A percentile compares a stretch with the other conserved stretches of the same genome.
Conservation (phyloP, 2,113 vertebrate species). For the Nerophis lumbriciformis region DNA sequence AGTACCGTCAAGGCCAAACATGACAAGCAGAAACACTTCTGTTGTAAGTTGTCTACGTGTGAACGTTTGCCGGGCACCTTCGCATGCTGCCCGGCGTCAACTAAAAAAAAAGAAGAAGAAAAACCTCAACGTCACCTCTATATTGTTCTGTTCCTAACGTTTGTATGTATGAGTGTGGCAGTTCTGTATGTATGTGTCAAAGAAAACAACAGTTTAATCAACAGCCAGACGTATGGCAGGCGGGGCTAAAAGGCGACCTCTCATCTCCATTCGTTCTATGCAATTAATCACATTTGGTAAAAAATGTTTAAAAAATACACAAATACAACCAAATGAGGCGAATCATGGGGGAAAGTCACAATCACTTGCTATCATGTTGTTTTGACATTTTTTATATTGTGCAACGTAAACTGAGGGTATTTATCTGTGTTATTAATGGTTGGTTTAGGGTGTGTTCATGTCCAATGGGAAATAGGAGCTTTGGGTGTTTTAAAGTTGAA, state of each 20-base stretch:
- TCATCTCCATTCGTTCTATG: conserved; percentile 94
- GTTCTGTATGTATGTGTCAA: conserved; percentile 54
- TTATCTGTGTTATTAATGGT: conserved; percentile 52
- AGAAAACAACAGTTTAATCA: conserved; percentile 31
- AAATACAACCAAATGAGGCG: conserved; percentile 7
- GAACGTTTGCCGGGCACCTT: conserved; percentile 64
- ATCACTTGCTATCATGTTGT: conserved; percentile 46
- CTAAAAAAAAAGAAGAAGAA: conserved; percentile 18
- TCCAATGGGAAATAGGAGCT: conserved; percentile 9
- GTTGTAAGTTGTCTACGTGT: conserved; percentile 66
- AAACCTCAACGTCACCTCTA: conserved; percentile 66
- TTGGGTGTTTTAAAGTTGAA: not conserved
- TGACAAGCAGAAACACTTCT: conserved; percentile 48
- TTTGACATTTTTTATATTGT: conserved; percentile 31
- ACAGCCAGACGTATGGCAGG: conserved; percentile 52
- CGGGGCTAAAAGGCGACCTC: conserved; percentile 56
- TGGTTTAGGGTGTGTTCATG: conserved; percentile 20
- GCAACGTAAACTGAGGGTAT: no score
- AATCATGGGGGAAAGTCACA: conserved; percentile 34
- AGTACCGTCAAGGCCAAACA: conserved; percentile 40
- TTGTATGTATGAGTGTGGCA: conserved; percentile 59
- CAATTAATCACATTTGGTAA: conserved; percentile 85
- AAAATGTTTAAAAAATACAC: conserved; percentile 13
- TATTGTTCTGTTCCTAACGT: conserved; percentile 70
- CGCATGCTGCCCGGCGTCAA: conserved; percentile 64